Percentiles rank a stretch among this genome's conserved stretches.
Evolutionary conservation across 2,888 invertebrate species (phyloP).

Genomic region (Lamellibrachia satsuma): DNA sequence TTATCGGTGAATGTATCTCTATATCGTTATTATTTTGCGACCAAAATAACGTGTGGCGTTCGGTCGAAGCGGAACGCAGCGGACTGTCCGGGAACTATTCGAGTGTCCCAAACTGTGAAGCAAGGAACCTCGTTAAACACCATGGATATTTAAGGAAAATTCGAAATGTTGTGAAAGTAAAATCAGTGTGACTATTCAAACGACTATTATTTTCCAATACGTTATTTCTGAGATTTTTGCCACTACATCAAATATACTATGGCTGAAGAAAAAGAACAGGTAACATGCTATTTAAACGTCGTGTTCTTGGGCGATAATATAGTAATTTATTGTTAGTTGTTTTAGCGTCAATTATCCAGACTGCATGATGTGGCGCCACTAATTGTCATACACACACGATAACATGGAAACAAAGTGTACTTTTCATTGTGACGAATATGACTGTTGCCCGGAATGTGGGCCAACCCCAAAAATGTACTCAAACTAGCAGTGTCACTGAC

Average conservation of each 20-base stretch:
- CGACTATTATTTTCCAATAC: neutral
- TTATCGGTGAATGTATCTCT: too few species aligned
- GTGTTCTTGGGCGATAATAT: neutral
- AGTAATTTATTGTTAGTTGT: neutral
- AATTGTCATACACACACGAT: too few species aligned
- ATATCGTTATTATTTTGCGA: too few species aligned
- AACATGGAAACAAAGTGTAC: too few species aligned
- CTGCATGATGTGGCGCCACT: too few species aligned
- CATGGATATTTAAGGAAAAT: neutral
- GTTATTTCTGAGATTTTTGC: neutral
- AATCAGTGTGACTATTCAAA: neutral
- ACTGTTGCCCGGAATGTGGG: too few species aligned
- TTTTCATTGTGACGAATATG: too few species aligned
- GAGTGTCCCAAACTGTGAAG: neutral
- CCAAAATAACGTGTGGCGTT: too few species aligned
- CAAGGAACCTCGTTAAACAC: neutral
- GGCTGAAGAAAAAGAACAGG: slow-evolving; percentile 4
- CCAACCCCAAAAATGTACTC: too few species aligned
- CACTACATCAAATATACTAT: neutral
- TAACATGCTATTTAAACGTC: neutral
- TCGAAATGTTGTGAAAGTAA: neutral
- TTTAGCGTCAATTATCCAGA: too few species aligned
- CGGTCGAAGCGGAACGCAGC: neutral
- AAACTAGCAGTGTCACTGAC: too few species aligned
- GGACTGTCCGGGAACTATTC: neutral